Base-by-base conservation (phyloP, 2,797 vertebrate genomes). In the Kryptopterus vitreolus region DNA sequence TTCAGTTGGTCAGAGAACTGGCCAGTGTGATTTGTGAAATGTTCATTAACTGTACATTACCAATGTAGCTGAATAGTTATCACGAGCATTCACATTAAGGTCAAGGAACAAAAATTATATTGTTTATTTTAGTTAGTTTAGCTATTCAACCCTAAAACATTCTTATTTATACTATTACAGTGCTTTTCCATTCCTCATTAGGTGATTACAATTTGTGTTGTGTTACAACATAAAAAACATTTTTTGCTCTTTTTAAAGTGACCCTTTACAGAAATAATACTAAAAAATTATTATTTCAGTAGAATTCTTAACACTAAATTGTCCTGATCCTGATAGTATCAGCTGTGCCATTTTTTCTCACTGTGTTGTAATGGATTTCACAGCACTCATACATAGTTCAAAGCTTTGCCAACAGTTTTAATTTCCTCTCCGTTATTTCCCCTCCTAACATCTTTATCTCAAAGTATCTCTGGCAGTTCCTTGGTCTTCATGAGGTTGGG, bases 101-200 rank as follows among this genome's bases (percentile, higher is more conserved):
- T 15, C 16, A 31, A 70, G 3, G 20, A 50, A 43, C 1, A 3
- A 9, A 29, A 70, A 2, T 12, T 26, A 46, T 61, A 26, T 46
- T 46, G 12, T 69, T 69, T 69, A 69, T 46, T 26, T 26, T 29
- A 46, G 4, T 16, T 43, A 33, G 55, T 46, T 29, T 26, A 15
- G 15, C 13, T 8, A 5, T 48, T 48, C 46, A 75, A 75, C 57
- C 35, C 55, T 9, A 35, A 22, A 57, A 63, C 53, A 46, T 53
- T n/a, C 26, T 52, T n/a, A 76, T 76, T 76, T 65, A 50, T 50
- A 50, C 16, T 52, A 50, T 31, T 50, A 29, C 66, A 70, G 24
- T 29, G 68, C n/a, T 24, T 69, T 50, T 43, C 38, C 38, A 43
- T 43, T 43, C 8, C 38, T 50, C 16, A 43, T 12, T 20, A 2